These are phyloP conservation scores for Steinernema carpocapsae DNA, from an alignment of 2,888 invertebrate genomes.

Conservation along the genomic window DNA sequence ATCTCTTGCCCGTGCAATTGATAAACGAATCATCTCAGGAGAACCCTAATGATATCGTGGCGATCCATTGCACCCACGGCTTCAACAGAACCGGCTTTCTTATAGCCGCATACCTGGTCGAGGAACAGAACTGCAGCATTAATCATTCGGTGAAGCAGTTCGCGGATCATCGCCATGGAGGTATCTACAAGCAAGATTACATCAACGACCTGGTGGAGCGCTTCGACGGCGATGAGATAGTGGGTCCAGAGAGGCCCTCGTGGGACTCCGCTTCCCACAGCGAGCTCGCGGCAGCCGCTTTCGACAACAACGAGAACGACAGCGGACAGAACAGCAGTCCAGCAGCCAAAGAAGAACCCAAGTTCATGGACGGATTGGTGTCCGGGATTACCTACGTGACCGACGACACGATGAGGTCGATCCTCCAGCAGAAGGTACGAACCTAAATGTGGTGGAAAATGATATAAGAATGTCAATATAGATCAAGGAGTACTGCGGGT, in stretches of 20 bases:
- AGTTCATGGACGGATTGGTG: constrained; percentile 65
- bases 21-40: constrained; percentile 40
- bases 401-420: constrained; percentile 38
- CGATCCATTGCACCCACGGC: constrained; percentile 93
- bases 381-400: constrained; percentile 46
- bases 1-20: background rate
- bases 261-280: constrained; percentile 53
- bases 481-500: constrained; percentile 54
- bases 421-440: constrained; percentile 45
- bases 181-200: constrained; percentile 97
- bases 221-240: constrained; percentile 76
- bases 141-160: constrained; percentile 84
- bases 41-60: constrained; percentile 69
- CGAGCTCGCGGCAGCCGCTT: background rate
- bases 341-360: constrained; percentile 5
- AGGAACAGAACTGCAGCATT: constrained; percentile 74
- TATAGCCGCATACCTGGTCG: constrained; percentile 87
- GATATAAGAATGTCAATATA: constrained; percentile 4
- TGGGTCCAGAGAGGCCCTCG: constrained; percentile 51
- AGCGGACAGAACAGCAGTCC: background rate
- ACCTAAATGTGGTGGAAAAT: background rate
- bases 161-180: constrained; percentile 80
- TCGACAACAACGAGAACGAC: constrained; percentile 14
- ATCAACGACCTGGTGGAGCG: constrained; percentile 83
- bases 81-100: constrained; percentile 97